Evolutionary conservation across 2,797 vertebrate genomes (phyloP).

Genomic region (Pygocentrus nattereri): DNA sequence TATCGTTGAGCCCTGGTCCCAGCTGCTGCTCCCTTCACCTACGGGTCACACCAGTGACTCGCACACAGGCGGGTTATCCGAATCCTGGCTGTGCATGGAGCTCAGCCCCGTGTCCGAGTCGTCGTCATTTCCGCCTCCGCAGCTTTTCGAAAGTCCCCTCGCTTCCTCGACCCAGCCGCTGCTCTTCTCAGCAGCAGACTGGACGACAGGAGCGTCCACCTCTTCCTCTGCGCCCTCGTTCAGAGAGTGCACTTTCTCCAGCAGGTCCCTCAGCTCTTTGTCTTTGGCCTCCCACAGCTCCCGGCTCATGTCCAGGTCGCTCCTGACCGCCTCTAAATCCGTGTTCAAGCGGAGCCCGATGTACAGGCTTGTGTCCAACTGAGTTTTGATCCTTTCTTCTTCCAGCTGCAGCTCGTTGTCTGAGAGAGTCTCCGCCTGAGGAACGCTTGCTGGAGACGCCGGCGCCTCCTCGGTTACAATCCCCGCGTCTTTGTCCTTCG

Average conservation of each 20-base stretch:
- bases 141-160: slow-evolving; percentile 81
- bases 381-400: slow-evolving; percentile 88
- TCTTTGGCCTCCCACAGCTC: slow-evolving; percentile 86
- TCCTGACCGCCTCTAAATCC: slow-evolving; percentile 86
- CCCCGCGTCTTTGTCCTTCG: slow-evolving; percentile 70
- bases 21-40: neutral
- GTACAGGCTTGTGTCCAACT: slow-evolving; percentile 94
- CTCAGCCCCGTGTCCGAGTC: slow-evolving; percentile 97
- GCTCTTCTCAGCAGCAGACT: slow-evolving; percentile 61
- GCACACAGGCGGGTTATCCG: slow-evolving; percentile 89
- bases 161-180: slow-evolving; percentile 84
- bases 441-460: neutral
- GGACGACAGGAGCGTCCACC: slow-evolving; percentile 47
- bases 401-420: slow-evolving; percentile 82
- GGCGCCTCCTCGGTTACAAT: slow-evolving; percentile 51
- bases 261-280: slow-evolving; percentile 84
- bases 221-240: slow-evolving; percentile 61
- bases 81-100: slow-evolving; percentile 99
- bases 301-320: slow-evolving; percentile 86
- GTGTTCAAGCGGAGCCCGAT: slow-evolving; percentile 91
- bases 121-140: slow-evolving; percentile 85
- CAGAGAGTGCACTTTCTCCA: slow-evolving; percentile 82
- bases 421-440: slow-evolving; percentile 66
- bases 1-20: neutral
- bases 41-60: slow-evolving; percentile 89